Base-by-base conservation (phyloP, 2,888 invertebrate species). In the Petrolisthes cinctipes region DNA sequence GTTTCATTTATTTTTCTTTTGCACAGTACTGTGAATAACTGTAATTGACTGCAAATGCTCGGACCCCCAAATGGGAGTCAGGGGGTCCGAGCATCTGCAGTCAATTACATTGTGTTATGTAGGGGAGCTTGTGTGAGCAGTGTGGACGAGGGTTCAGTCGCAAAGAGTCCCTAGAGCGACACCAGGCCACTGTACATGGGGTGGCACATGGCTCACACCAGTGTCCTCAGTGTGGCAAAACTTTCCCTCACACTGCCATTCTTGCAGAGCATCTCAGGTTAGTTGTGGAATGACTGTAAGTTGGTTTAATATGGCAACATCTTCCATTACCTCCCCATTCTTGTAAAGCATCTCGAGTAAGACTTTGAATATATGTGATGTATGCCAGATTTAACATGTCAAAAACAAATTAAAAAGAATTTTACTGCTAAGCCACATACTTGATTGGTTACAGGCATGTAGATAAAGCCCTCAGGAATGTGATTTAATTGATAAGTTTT, bases 81-180 rank as follows among this genome's bases (percentile, higher is more conserved):
- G 11, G 37, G 53, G 7, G 3, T 17, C 4, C 4, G 5, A 14
- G 23, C 7, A 4, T 81, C 6, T 81, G 66, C 37, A n/a, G 4
- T 20, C 37, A 81, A 11, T 14, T 81, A 9, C 66, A 75, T 61
- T 37, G 37, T 37, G 37, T 83, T 75, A 23, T 82, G 37, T 53
- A 88, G 84, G 56, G 56, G 17, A 75, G 76, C 9, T 79, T 88
- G 20, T 88, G 88, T 85, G 88, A 88, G 6, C 53, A 71, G 6
- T 88, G 88, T 82, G 88, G 88, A 5, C 71, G 85, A 6, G 78
- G 82, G 53, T 88, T 85, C 82, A 88, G 88, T 76, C 54, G 88
- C 5, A 88, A 88, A 79, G 88, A 88, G 57, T 81, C 88, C 4
- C 85, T 88, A 56, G 85, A 88, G 61, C 76, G 88, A 11, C 88